Conservation (phyloP, 2,797 vertebrate species). For the Peromyscus aztecus region DNA sequence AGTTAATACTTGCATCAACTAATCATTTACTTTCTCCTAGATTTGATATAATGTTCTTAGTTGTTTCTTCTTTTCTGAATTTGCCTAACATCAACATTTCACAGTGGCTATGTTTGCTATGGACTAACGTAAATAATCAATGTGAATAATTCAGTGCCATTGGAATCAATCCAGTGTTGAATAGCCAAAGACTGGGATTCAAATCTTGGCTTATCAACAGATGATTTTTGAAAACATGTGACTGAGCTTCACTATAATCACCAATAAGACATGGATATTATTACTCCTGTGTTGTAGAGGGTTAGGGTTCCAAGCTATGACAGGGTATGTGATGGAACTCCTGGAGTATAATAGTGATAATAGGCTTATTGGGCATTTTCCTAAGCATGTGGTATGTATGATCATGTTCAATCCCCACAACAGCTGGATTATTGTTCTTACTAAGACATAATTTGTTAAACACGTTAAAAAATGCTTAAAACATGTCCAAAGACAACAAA, state of each 20-base stretch:
- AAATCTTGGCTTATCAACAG: constrained; percentile 1
- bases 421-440: background rate
- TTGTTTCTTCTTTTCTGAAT: constrained; percentile 43
- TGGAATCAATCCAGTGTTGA: background rate
- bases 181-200: background rate
- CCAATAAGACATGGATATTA: background rate
- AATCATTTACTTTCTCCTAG: background rate
- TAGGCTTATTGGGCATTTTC: background rate
- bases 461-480: background rate
- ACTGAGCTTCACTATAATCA: background rate
- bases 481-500: background rate
- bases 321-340: background rate
- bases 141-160: background rate
- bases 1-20: background rate
- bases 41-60: background rate
- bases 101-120: background rate
- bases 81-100: background rate
- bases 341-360: background rate
- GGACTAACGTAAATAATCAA: background rate
- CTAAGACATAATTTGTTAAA: background rate
- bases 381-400: background rate
- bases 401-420: background rate
- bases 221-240: background rate
- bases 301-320: background rate
- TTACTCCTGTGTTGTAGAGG: background rate